phyloP scores from a whole-genome alignment of 1,140 invertebrate genomes.

The Myzus persicae region DNA sequence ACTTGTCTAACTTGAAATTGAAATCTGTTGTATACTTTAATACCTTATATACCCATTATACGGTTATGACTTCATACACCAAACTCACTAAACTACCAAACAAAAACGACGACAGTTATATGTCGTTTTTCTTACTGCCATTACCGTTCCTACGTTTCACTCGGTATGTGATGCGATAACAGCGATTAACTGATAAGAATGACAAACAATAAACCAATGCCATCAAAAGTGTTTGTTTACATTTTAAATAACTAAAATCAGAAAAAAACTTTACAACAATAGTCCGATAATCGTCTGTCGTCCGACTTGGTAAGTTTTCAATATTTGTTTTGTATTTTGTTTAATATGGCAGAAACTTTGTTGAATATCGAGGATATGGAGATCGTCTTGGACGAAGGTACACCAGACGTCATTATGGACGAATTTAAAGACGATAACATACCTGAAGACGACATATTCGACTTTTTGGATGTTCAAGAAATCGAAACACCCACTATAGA shows the following conservation, averaged over 20 bases:
- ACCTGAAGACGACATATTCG: constrained; percentile 28
- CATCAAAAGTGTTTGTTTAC: not conserved
- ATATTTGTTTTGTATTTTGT: constrained; percentile 29
- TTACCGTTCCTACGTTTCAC: not conserved
- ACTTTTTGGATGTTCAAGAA: constrained; percentile 32
- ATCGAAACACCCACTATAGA: constrained; percentile 27
- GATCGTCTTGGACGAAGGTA: constrained; percentile 37
- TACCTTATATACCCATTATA: no score
- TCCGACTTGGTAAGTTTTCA: constrained; percentile 43
- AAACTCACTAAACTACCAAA: not conserved
- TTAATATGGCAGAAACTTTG: constrained; percentile 42
- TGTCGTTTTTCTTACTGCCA: not conserved
- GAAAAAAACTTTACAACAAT: not conserved
- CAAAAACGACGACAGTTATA: no score
- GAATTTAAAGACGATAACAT: not conserved
- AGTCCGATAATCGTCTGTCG: not conserved
- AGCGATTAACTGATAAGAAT: not conserved
- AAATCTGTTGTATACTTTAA: not conserved
- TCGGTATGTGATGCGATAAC: not conserved
- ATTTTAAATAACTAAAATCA: not conserved
- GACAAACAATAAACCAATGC: not conserved
- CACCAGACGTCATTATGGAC: not conserved
- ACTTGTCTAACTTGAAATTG: not conserved
- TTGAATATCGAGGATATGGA: constrained; percentile 53
- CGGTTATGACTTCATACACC: not conserved